Base-by-base conservation (phyloP, 1,140 invertebrate species). In the Tribolium madens region DNA sequence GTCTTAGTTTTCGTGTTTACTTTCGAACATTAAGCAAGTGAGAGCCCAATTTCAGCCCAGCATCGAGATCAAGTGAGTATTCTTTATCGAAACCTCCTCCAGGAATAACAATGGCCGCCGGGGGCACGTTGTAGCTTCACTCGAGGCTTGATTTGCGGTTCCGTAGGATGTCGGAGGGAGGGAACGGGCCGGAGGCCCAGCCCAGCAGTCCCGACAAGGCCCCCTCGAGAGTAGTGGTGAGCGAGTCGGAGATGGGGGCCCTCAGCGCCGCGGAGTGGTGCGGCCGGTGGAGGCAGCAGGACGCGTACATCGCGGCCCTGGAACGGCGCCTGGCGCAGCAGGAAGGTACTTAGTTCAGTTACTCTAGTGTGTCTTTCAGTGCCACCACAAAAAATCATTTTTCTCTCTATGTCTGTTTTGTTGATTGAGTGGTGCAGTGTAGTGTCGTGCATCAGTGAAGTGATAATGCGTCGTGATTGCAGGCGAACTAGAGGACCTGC, bases 401-500 rank as follows among this genome's bases (percentile, higher is more conserved):
- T 2, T 76, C 36, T 71, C 18, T 71, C 42, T 71, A 15, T 48
- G 42, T 26, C 69, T 71, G 74, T 42, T 81, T 78, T 84, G 81
- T 84, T 82, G 83, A 77, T 76, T 73, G 79, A 76, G 77, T 78
- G 79, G 82, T 84, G 81, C 82, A 84, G 83, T 84, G 83, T 78
- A 81, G 73, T 77, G 80, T 64, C 12, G 31, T 73, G 73, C 53
- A 76, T 72, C 50, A 18, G 70, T 79, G 79, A 81, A 79, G 81
- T 84, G 76, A 70, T 82, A 81, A 83, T 79, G 52, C 53, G 76
- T 80, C 76, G 80, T 84, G 76, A 76, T 84, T 91, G 78, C 89
- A 94, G 93, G 91, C 86, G 93, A 94, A 85, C 86, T 94, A 85
- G 88, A 90, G 82, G 91, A 90, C 81, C 87, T 94, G 82, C 92